Evolutionary conservation across 2,113 vertebrate genomes (phyloP), one percentile per base, ranked within the genome.

Genomic region (Peucedramus taeniatus): DNA sequence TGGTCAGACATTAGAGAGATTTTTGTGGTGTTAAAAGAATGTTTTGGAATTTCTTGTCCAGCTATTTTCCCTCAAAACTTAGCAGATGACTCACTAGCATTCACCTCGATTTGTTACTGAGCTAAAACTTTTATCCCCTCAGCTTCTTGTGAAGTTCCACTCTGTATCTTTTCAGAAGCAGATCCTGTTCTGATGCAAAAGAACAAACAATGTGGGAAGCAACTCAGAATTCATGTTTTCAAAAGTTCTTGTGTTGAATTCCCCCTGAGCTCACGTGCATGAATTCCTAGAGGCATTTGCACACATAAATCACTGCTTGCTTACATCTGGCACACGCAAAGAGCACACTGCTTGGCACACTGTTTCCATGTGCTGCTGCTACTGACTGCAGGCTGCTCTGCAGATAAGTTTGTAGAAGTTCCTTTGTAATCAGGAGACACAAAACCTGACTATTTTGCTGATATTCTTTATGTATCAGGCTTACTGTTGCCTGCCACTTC

Each of bases 11-110:
- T 70, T 54, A 77, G 66, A 81, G 68, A 66, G 54, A 78, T 81
- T 91, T 94, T 64, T 94, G 91, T 76, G 69, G 77, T 71, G 65
- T 68, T 75, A 39, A 59, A 91, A 82, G 40, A 93, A 94, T 33
- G 56, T 37, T 75, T 93, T 81, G 76, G 33, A 75, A 89, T 94
- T 84, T 87, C 69, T 95, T 1, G 3, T 88, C 45, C 88, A 89
- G 54, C 59, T 56, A 70, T 78, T 57, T 92, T 64, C 83, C 87
- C 89, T 76, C 77, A 65, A 76, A 95, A 35, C n/a, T 63, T 7
- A 35, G 51, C 83, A 78, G 56, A 92, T 89, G 83, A 94, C 57
- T 94, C 91, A 84, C 33, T 14, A 49, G 20, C 27, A 33, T 76
- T 87, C 87, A 91, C 93, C 80, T 95, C 80, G 33, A 6, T 60